Conservation (phyloP, 2,888 invertebrate genomes). For the Microchrysa polita region DNA sequence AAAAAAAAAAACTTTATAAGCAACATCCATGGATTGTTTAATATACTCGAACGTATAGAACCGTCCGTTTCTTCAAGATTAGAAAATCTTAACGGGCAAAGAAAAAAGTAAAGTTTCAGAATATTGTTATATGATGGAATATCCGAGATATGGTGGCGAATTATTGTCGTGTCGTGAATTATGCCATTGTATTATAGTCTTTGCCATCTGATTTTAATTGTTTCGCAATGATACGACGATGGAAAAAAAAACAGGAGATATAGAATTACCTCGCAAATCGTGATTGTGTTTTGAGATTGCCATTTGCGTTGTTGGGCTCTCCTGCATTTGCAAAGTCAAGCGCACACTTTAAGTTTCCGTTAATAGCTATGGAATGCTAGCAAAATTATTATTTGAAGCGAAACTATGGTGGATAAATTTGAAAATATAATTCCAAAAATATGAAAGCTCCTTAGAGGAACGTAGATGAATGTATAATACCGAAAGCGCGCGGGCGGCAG, state of each 20-base stretch:
- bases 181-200: constrained; percentile 22
- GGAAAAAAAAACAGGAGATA: background rate
- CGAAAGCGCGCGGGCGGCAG: no score
- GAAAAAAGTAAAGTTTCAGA: background rate
- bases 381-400: no score
- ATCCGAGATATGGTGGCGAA: constrained; percentile 21
- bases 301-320: background rate
- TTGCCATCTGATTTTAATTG: constrained; percentile 35
- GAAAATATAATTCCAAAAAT: background rate
- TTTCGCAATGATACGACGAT: constrained; percentile 31
- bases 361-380: no score
- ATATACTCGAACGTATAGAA: no score
- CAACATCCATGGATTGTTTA: background rate
- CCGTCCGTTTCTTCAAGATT: background rate
- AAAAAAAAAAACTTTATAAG: background rate
- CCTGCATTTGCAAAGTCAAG: background rate
- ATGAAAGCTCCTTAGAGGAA: background rate
- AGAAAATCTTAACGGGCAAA: no score
- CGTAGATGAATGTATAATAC: background rate
- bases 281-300: constrained; percentile 36
- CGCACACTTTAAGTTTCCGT: background rate
- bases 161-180: constrained; percentile 37
- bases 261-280: constrained; percentile 37
- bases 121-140: constrained; percentile 41
- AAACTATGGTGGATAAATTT: background rate